Percentiles rank a stretch among this genome's conserved stretches.
Evolutionary conservation across 2,113 vertebrate species (phyloP).

Genomic region (Oreotrochilus melanogaster): DNA sequence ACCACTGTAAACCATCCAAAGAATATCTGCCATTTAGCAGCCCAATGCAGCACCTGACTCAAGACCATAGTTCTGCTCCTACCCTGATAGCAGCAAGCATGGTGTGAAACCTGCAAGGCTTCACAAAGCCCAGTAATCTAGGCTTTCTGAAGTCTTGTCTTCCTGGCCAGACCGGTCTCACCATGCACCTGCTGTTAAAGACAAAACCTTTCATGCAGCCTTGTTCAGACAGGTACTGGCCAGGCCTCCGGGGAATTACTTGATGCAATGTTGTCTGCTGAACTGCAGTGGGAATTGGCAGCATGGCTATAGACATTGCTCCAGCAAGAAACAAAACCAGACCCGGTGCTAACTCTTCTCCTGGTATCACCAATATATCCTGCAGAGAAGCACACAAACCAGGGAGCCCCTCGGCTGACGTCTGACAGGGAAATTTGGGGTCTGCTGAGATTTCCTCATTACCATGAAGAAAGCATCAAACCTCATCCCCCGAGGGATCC

Average conservation of each 20-base stretch:
- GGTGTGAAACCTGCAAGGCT: background rate
- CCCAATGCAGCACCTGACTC: background rate
- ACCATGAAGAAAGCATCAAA: background rate
- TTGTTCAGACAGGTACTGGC: background rate
- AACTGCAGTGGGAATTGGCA: rapidly evolving
- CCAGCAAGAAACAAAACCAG: background rate
- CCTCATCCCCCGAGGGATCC: rapidly evolving
- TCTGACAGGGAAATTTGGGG: background rate
- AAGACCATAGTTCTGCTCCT: background rate
- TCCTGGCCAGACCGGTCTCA: background rate
- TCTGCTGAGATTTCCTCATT: background rate
- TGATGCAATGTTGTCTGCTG: background rate
- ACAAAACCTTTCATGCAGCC: rapidly evolving
- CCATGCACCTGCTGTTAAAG: background rate
- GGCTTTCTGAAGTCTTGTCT: background rate
- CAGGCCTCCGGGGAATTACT: background rate
- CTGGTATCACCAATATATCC: background rate
- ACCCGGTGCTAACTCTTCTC: background rate
- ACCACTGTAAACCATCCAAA: background rate
- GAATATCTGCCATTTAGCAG: background rate
- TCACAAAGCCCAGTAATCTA: background rate
- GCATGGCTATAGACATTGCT: rapidly evolving
- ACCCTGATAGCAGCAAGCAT: rapidly evolving
- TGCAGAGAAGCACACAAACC: background rate
- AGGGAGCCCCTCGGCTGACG: background rate